A percentile compares a stretch with the other conserved stretches of the same genome.
These are phyloP conservation scores for Wasmannia auropunctata DNA, from an alignment of 1,140 invertebrate genomes.

Conservation along the genomic window DNA sequence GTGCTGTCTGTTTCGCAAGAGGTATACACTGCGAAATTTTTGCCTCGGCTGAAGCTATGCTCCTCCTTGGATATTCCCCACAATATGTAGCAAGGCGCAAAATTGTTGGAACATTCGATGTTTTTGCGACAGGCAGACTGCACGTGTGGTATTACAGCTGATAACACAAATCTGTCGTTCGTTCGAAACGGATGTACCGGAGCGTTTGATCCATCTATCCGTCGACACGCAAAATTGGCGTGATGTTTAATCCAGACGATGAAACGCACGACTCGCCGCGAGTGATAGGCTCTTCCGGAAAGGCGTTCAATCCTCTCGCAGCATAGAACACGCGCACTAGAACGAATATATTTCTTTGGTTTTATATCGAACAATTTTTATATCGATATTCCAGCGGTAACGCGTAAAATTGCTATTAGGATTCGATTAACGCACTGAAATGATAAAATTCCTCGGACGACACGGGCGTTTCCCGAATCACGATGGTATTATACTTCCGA, in stretches of 20 bases:
- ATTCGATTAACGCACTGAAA: neutral
- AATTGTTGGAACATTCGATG: neutral
- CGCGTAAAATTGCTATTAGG: neutral
- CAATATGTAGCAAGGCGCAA: neutral
- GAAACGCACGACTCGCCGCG: neutral
- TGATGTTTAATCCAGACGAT: constrained; percentile 14
- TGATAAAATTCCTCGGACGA: neutral
- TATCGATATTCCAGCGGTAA: neutral
- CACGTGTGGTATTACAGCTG: neutral
- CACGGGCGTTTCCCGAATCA: neutral
- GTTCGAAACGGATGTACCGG: neutral
- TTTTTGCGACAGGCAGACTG: neutral
- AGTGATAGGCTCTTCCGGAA: neutral
- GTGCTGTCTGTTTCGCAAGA: neutral
- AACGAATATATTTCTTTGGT: neutral
- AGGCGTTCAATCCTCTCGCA: neutral
- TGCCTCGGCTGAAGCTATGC: neutral
- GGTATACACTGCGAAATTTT: neutral
- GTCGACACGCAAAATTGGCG: neutral
- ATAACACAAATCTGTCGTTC: neutral
- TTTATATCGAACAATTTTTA: neutral
- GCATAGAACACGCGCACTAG: too few species aligned
- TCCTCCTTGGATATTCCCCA: neutral
- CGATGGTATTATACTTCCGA: neutral
- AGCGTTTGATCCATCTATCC: neutral